Base-by-base conservation (phyloP, 2,888 invertebrate species). In the Hydrotaea cyrtoneurina region DNA sequence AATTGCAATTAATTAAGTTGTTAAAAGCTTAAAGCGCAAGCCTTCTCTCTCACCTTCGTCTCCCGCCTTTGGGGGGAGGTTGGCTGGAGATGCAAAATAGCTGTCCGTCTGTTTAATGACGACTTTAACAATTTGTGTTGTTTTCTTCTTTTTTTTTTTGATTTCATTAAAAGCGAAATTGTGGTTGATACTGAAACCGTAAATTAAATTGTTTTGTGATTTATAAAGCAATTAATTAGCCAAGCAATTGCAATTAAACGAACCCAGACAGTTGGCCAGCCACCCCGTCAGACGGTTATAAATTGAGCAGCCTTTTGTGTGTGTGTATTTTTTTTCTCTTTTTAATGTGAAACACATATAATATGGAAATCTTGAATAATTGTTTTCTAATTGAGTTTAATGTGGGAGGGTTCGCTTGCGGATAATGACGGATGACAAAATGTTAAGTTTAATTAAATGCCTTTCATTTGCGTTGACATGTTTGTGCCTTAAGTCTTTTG, bases 1-100 rank as follows among this genome's bases (percentile, higher is more conserved):
- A 71, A 78, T 69, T 77, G 76, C 79, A 82, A 85, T 85, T 85
- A 85, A 85, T 85, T 85, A 85, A 85, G 85, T 80, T 82, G 82
- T 85, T 85, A 79, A 82, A 80, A 74, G 77, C 76, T 19, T 39
- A 36, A 19, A 46, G 43, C 36, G 66, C 26, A 23, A 50, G 15
- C n/a, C n/a, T 4, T n/a, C n/a, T n/a, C 59, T 23, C 26, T 23
- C 26, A 2, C 59, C 59, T n/a, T n/a, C 36, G n/a, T 36, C 21
- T 17, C 66, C 43, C 23, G 17, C 21, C 2, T 11, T 4, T n/a
- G 15, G 23, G 23, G 17, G 2, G 15, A 43, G 23, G 17, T 1
- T 55, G 21, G 13, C 21, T 43, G 57, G 79, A 82, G 85, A 85
- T 85, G 85, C 85, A 85, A 85, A 85, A 82, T 82, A 85, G 77